A percentile compares a stretch with the other conserved stretches of the same genome.
Conservation (phyloP, 2,797 vertebrate genomes). For the Cyprinodon diabolis region DNA sequence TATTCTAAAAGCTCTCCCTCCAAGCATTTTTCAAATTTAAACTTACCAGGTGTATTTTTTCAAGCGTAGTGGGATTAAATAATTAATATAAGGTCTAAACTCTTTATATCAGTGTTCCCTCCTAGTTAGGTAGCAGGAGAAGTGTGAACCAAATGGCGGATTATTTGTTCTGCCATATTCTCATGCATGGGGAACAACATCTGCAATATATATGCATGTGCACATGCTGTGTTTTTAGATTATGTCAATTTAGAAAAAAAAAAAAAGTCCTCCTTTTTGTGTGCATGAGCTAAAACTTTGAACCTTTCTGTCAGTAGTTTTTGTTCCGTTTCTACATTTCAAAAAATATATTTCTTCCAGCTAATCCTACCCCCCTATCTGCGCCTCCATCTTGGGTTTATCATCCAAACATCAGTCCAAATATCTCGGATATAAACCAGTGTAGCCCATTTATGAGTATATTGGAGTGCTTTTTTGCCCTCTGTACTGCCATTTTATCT, state of each 20-base stretch:
- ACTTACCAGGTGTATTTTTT: too few relatives aligned
- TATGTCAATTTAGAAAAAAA: constrained; percentile 7
- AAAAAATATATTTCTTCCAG: background rate
- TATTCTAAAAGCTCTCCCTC: background rate
- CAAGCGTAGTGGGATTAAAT: too few relatives aligned
- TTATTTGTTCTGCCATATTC: too few relatives aligned
- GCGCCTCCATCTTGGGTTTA: constrained; percentile 4
- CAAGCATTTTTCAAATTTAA: too few relatives aligned
- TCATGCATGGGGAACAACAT: too few relatives aligned
- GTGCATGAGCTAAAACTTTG: constrained; percentile 31
- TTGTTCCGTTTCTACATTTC: background rate
- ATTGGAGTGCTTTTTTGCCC: constrained; percentile 10
- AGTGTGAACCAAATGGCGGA: too few relatives aligned
- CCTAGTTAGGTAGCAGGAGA: too few relatives aligned
- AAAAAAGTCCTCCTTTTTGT: constrained; percentile 51
- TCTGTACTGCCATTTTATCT: constrained; percentile 20
- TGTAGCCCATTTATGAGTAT: constrained; percentile 27
- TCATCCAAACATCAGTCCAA: constrained; percentile 15
- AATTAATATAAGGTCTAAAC: too few relatives aligned
- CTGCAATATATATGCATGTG: too few relatives aligned
- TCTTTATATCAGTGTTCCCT: too few relatives aligned
- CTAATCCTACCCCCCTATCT: constrained; percentile 1
- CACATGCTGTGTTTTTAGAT: constrained; percentile 29
- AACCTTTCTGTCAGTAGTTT: constrained; percentile 25
- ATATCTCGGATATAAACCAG: constrained; percentile 16